These are phyloP conservation scores for Sebastes schlegelii DNA, from an alignment of 2,113 vertebrate species.

Conservation along the genomic window DNA sequence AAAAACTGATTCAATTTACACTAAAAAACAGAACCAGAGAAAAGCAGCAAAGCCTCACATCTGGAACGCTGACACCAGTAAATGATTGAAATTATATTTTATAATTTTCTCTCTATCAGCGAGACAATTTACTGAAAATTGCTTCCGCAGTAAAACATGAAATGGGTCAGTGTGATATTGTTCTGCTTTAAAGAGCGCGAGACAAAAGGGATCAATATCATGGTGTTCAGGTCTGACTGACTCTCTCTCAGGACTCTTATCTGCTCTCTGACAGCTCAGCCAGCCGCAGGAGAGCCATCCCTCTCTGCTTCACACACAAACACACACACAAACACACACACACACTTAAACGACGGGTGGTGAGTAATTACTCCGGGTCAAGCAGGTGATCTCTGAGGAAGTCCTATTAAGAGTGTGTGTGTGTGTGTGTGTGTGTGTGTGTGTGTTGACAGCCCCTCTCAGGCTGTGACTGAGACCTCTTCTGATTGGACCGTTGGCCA, in stretches of 20 bases:
- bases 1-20: neutral
- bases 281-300: slow-evolving; percentile 37
- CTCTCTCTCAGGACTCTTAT: slow-evolving; percentile 48
- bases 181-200: neutral
- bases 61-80: neutral
- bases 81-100: neutral
- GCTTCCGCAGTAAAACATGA: slow-evolving; percentile 12
- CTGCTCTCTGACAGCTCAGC: slow-evolving; percentile 50
- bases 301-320: neutral
- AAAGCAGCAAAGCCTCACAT: neutral
- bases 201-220: slow-evolving; percentile 40
- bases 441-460: slow-evolving; percentile 6
- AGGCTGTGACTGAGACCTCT: slow-evolving; percentile 5
- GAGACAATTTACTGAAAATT: slow-evolving; percentile 2
- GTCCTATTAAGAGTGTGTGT: slow-evolving; percentile 20
- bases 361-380: slow-evolving; percentile 67
- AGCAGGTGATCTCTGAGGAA: slow-evolving; percentile 44
- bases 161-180: slow-evolving; percentile 9
- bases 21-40: neutral
- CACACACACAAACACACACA: slow-evolving; percentile 11
- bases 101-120: slow-evolving; percentile 7
- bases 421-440: slow-evolving; percentile 29
- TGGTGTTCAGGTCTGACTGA: slow-evolving; percentile 8
- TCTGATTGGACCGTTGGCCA: slow-evolving; percentile 9
- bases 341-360: slow-evolving; percentile 8